Base-by-base conservation (phyloP, 2,888 invertebrate species). In the Endotricha flammealis region DNA sequence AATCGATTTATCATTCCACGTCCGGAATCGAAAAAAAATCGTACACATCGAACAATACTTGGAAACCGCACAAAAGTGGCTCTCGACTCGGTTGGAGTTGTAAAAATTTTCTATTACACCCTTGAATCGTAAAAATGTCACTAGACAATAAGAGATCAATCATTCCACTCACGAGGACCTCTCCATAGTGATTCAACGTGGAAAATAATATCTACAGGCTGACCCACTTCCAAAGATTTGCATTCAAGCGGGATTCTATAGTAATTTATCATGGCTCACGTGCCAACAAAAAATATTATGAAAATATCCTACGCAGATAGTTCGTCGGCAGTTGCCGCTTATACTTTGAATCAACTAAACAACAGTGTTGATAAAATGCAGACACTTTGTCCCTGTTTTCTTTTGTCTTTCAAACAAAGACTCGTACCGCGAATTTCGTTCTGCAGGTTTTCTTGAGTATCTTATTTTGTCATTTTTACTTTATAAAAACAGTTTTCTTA, bases 181-280 rank as follows among this genome's bases (percentile, higher is more conserved):
- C 57, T 55, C 53, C 61, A 67, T 70, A 76, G 70, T 70, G 69
- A 69, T 68, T 67, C 64, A 58, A 70, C 70, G 65, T 71, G 66
- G 71, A 78, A 77, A 79, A 82, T 75, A 78, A 77, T 65, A 64
- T 60, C 60, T 57, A 56, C 47, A 54, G 55, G 54, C 62, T 82
- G 83, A 85, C 83, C 85, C 70, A 82, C 66, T 83, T 85, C 63
- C 62, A 64, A 62, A 73, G 66, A 85, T 86, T 85, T 85, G 82
- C 82, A 86, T 83, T 81, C 81, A 76, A 59, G 59, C 63, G 58
- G 57, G 57, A 65, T 64, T 51, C 61, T 51, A 43, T 43, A 52
- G 64, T 73, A 67, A 83, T 83, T 81, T 81, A 80, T 82, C 81
- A 83, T 79, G 67, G 69, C 76, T 74, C 70, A 64, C 58, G 63